These are phyloP conservation scores for Nebria ingens DNA, from an alignment of 1,140 invertebrate genomes.

Conservation along the genomic window DNA sequence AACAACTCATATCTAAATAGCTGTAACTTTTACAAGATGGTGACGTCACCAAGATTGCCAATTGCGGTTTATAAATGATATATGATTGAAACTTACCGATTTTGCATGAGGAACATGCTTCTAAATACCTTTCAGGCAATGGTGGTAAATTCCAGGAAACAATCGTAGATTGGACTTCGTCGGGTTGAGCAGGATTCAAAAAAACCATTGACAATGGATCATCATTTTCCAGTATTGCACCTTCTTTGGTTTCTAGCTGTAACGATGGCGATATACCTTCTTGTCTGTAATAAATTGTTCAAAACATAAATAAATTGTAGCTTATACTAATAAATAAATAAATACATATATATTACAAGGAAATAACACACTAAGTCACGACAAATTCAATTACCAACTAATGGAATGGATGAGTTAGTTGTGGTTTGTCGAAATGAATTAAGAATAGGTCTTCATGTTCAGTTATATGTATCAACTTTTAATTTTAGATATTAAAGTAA, in stretches of 20 bases:
- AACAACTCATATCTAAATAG: slow-evolving; percentile 9
- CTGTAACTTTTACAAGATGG: slow-evolving; percentile 12
- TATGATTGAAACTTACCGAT: slow-evolving; percentile 36
- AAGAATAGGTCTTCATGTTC: no score
- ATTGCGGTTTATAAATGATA: slow-evolving; percentile 20
- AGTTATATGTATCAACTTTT: no score
- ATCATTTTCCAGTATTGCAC: slow-evolving; percentile 51
- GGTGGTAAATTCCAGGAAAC: slow-evolving; percentile 52
- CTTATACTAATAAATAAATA: slow-evolving; percentile 11
- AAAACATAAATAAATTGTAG: not conserved
- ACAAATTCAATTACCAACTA: no score
- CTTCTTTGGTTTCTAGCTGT: slow-evolving; percentile 52
- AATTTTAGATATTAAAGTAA: no score
- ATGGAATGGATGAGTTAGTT: no score
- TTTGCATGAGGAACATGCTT: slow-evolving; percentile 47
- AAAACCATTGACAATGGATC: slow-evolving; percentile 49
- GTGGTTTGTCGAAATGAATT: no score
- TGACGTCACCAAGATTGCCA: slow-evolving; percentile 9
- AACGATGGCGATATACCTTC: slow-evolving; percentile 51
- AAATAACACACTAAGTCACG: slow-evolving; percentile 12
- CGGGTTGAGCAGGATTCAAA: slow-evolving; percentile 29
- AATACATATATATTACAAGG: not conserved
- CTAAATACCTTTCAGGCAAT: slow-evolving; percentile 48
- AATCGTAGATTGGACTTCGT: slow-evolving; percentile 46
- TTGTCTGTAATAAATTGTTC: slow-evolving; percentile 37